These are phyloP conservation scores for Phenganax stokvisi DNA, from an alignment of 92 coral and sea anemone species.

Conservation along the genomic window DNA sequence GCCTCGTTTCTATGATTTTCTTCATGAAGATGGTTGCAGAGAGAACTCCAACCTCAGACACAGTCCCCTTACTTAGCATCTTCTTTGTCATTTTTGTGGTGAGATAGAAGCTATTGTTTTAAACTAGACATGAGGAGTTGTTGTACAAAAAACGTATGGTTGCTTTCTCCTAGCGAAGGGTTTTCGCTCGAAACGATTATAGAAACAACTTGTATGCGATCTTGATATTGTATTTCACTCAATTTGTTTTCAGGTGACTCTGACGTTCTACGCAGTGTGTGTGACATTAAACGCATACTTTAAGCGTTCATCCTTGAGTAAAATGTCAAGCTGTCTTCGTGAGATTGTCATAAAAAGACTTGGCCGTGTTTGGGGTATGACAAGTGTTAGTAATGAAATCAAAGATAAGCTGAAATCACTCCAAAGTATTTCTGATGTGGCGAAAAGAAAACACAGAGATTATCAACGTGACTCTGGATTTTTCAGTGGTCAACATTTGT, in stretches of 20 bases:
- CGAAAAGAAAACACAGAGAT: neutral
- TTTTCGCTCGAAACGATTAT: too few species aligned
- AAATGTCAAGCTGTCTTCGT: constrained; percentile 4
- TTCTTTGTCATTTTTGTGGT: constrained; percentile 31
- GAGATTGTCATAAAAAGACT: constrained; percentile 7
- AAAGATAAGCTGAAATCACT: neutral
- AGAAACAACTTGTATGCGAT: too few species aligned
- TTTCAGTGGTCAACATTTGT: neutral
- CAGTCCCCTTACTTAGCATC: constrained; percentile 29
- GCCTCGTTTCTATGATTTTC: constrained; percentile 41
- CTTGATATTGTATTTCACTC: too few species aligned
- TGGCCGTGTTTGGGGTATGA: constrained; percentile 19
- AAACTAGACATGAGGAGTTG: neutral
- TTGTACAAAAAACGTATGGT: neutral
- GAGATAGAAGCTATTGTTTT: neutral
- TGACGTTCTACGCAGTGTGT: constrained; percentile 25
- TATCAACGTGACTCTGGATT: too few species aligned
- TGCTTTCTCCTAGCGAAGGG: too few species aligned
- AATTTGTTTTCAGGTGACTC: neutral
- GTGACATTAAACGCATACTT: constrained; percentile 18
- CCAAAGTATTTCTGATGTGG: neutral
- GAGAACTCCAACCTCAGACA: constrained; percentile 34
- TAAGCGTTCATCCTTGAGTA: neutral
- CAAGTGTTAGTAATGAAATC: neutral
- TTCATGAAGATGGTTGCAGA: constrained; percentile 38